phyloP scores from a whole-genome alignment of 1,140 invertebrate species.

The Glomeris maerens region DNA sequence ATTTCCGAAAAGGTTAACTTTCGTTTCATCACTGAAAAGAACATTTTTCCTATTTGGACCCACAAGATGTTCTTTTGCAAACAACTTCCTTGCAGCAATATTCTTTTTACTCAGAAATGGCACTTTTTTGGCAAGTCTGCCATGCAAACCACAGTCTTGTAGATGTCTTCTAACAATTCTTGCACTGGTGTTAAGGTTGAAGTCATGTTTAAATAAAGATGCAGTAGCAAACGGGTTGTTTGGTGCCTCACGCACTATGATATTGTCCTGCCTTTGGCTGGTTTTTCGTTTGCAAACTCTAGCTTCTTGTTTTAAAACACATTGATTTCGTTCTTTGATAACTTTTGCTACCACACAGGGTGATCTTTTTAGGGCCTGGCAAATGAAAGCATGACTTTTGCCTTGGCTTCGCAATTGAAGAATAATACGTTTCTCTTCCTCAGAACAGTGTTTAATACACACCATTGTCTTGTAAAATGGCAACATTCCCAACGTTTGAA shows the following conservation, averaged over 20 bases:
- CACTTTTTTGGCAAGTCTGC: not conserved
- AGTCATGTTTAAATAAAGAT: not conserved
- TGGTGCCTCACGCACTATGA: not conserved
- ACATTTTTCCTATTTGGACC: conserved; percentile 1
- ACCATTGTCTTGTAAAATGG: not conserved
- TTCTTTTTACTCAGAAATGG: conserved; percentile 4
- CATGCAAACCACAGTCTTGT: conserved; percentile 1
- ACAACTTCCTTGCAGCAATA: not conserved
- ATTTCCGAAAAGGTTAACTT: not conserved
- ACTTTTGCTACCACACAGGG: not conserved
- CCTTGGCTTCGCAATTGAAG: not conserved
- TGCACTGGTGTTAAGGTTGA: not conserved
- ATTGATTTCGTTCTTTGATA: not conserved
- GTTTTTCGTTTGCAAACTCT: conserved; percentile 1
- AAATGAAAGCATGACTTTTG: not conserved
- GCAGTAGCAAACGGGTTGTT: conserved; percentile 2
- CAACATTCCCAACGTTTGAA: not conserved
- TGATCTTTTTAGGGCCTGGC: too few species aligned
- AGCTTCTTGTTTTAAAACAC: conserved; percentile 2
- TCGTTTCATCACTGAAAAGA: conserved; percentile 2
- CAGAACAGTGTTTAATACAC: not conserved
- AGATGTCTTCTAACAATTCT: conserved; percentile 5
- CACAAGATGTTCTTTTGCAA: not conserved
- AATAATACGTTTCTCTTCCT: not conserved
- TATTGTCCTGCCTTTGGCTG: not conserved